Percentiles rank a stretch among this genome's conserved stretches.
Evolutionary conservation across 2,113 vertebrate genomes (phyloP).

Genomic region (Peromyscus californicus): DNA sequence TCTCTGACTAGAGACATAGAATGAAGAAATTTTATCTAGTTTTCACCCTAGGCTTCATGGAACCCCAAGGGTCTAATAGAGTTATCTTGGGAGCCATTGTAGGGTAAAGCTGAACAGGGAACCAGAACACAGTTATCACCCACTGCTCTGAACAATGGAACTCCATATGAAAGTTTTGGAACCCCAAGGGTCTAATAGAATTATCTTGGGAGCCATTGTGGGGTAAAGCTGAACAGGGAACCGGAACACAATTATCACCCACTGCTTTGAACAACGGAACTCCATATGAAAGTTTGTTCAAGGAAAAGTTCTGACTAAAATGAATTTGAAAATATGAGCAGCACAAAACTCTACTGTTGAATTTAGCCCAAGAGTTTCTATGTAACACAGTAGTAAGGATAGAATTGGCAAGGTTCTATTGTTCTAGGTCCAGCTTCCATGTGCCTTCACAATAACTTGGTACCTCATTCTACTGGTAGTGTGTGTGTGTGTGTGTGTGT

Average conservation of each 20-base stretch:
- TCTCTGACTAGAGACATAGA: background rate
- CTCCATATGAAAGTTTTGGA: background rate
- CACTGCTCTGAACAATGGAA: slow-evolving; percentile 29
- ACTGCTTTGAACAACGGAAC: slow-evolving; percentile 17
- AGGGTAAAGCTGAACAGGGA: background rate
- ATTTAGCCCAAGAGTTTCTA: background rate
- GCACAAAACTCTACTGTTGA: background rate
- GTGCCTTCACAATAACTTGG: background rate
- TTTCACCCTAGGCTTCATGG: background rate
- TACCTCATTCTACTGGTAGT: background rate
- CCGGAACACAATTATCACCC: background rate
- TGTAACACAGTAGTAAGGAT: background rate
- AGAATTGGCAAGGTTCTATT: background rate
- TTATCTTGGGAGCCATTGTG: background rate
- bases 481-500: background rate
- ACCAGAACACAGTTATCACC: background rate
- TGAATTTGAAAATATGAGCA: slow-evolving; percentile 18
- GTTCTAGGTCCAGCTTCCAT: background rate
- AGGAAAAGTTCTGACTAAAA: slow-evolving; percentile 24
- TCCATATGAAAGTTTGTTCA: background rate
- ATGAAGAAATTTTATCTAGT: background rate
- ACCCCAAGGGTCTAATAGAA: background rate
- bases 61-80: background rate
- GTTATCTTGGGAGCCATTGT: background rate
- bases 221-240: background rate